Base-by-base conservation (phyloP, 2,888 invertebrate genomes). In the Hirudinaria manillensis region DNA sequence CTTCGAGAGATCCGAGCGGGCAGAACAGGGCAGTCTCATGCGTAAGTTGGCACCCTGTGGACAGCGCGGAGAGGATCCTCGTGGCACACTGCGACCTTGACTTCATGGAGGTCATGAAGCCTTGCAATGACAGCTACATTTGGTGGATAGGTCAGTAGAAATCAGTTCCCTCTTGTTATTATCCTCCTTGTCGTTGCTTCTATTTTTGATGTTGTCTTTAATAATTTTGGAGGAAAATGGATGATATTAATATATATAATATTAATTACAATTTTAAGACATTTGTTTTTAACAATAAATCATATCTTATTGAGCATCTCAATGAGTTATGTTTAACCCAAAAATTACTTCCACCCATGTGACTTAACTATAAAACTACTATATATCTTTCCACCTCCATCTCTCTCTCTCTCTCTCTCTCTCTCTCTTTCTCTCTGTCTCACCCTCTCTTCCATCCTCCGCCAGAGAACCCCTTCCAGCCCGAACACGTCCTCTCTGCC, bases 91-190 rank as follows among this genome's bases (percentile, higher is more conserved):
- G 76, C 56, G 55, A 56, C 34, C 74, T 76, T 27, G 56, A 38
- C 32, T 76, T 74, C 71, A 53, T 67, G 61, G 72, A 67, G 21
- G 27, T 32, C 27, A n/a, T 70, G 29, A 68, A 74, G 29, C 36
- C 74, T 19, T 74, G 76, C 36, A 45, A 56, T 27, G 76, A 76
- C 65, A 70, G 76, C 66, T 76, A 76, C 68, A 65, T 76, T 21
- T 76, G 76, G 76, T 68, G 76, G 24, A 70, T 73, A 13, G 76
- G 76, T 73, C 16, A 38, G 45, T 32, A 4, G 21, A 2, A 32
- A 16, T 4, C 2, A 16, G 45, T 45, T 16, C 16, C 13, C 10
- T 10, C 13, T n/a, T n/a, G n/a, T n/a, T n/a, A n/a, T n/a, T n/a
- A n/a, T n/a, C n/a, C n/a, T n/a, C n/a, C n/a, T n/a, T n/a, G 19